Percentiles rank a stretch among this genome's conserved stretches.
Evolutionary conservation across 2,797 vertebrate genomes (phyloP).

Genomic region (Microchirus variegatus): DNA sequence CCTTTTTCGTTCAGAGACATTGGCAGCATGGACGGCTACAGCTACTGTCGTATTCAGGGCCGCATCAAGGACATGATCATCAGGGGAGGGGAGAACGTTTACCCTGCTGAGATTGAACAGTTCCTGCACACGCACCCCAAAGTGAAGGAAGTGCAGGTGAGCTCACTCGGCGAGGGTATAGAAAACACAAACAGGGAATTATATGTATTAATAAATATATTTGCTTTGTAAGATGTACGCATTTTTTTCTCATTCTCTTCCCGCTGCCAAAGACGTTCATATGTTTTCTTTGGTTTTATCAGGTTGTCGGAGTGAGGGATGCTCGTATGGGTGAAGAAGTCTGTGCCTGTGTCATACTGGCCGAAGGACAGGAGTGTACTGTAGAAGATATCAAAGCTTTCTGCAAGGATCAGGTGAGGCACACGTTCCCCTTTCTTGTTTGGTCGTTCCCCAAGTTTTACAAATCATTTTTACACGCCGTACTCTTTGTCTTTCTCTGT

Average conservation of each 20-base stretch:
- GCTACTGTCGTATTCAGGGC: slow-evolving; percentile 91
- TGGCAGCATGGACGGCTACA: slow-evolving; percentile 79
- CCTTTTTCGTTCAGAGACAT: slow-evolving; percentile 83
- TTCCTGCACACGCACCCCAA: slow-evolving; percentile 92
- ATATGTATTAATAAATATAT: too few relatives aligned
- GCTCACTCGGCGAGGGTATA: background rate
- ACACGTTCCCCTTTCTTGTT: accelerated
- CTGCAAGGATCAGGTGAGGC: slow-evolving; percentile 90
- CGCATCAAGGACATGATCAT: slow-evolving; percentile 96
- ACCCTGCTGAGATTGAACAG: slow-evolving; percentile 92
- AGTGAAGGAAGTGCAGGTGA: slow-evolving; percentile 92
- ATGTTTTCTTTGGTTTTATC: slow-evolving; percentile 2
- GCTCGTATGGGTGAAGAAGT: slow-evolving; percentile 91
- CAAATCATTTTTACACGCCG: too few relatives aligned
- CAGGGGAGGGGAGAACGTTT: slow-evolving; percentile 96
- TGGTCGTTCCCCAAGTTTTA: too few relatives aligned
- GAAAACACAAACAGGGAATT: too few relatives aligned
- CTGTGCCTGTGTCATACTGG: slow-evolving; percentile 89
- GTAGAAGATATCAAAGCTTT: slow-evolving; percentile 86
- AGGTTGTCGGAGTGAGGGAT: slow-evolving; percentile 94
- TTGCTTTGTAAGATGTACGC: too few relatives aligned
- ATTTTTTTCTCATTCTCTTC: too few relatives aligned
- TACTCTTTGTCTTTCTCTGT: slow-evolving; percentile 10
- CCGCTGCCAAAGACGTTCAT: background rate
- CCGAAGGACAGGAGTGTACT: slow-evolving; percentile 76